Base-by-base conservation (phyloP, 2,797 vertebrate genomes). In the Acanthiza pusilla region DNA sequence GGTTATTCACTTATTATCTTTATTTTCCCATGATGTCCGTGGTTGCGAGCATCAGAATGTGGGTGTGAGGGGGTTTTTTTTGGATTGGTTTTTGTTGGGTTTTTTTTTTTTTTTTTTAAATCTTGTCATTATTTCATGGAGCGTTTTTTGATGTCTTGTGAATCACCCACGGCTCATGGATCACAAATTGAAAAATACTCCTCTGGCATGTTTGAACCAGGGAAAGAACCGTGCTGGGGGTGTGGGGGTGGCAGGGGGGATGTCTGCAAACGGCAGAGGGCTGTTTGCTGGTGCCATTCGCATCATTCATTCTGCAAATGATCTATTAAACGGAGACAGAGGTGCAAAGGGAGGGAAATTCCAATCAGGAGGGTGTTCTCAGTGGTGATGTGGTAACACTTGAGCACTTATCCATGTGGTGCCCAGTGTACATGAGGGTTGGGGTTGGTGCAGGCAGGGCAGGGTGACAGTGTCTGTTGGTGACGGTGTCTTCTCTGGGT, bases 141-240 rank as follows among this genome's bases (percentile, higher is more conserved):
- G 73, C 73, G 4, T 81, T 96, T 94, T 96, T 75, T 85, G 90
- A 84, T 95, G 86, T 63, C 80, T 89, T 86, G 91, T 96, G 95
- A 95, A 95, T 96, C 94, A 90, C 90, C 77, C 91, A 70, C 60
- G 10, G 80, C 95, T 94, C 83, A 22, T 48, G 85, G 93, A 85
- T 95, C 91, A 57, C 88, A 93, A 93, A 93, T 42, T 91, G 93
- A 89, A 91, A 94, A 91, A 93, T 93, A 91, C 61, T 84, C 76
- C 72, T 70, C 53, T 89, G 94, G 91, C 50, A 34, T 74, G 78
- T 80, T 90, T 63, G 82, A 89, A 72, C 62, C 76, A 7, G 66
- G 86, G 93, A 71, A 72, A 91, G 89, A 80, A 68, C 74, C 62
- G 4, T 20, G 47, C 68, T 75, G 88, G 66, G 91, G 68, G 70